These are phyloP conservation scores for Papilio dardanus DNA, from an alignment of 1,140 invertebrate species.

Conservation along the genomic window DNA sequence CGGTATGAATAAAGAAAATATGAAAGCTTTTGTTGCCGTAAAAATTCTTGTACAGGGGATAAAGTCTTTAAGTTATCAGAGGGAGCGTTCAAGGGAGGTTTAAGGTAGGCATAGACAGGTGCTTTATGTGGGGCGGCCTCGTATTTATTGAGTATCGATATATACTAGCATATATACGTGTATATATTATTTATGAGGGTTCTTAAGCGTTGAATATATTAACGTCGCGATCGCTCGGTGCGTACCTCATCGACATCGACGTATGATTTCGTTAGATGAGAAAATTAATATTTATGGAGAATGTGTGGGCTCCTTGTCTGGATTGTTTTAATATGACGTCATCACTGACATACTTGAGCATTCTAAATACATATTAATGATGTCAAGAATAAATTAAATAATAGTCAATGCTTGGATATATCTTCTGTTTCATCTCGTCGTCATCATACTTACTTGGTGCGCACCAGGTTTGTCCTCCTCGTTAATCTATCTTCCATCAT, in stretches of 20 bases:
- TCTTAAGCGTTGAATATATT: conserved; percentile 72
- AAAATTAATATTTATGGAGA: conserved; percentile 44
- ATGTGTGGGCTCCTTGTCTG: conserved; percentile 38
- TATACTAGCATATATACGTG: conserved; percentile 55
- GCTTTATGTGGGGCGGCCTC: conserved; percentile 40
- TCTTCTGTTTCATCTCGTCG: too few relatives aligned
- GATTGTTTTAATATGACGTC: conserved; percentile 7
- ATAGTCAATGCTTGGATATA: not conserved
- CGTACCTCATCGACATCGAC: conserved; percentile 43
- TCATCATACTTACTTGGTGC: too few relatives aligned
- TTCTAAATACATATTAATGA: not conserved
- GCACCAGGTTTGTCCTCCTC: too few relatives aligned
- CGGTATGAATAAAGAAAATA: conserved; percentile 82
- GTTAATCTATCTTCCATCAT: too few relatives aligned
- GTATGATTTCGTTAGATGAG: conserved; percentile 56
- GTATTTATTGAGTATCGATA: conserved; percentile 62
- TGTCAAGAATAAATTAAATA: not conserved
- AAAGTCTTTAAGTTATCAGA: conserved; percentile 82
- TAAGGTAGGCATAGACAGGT: conserved; percentile 54
- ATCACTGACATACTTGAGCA: not conserved
- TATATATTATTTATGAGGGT: conserved; percentile 63
- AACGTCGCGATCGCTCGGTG: conserved; percentile 58
- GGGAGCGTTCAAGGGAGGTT: conserved; percentile 62
- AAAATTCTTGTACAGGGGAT: conserved; percentile 81
- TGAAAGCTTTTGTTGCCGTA: conserved; percentile 81